A percentile compares a stretch with the other conserved stretches of the same genome.
These are phyloP conservation scores for Trichogramma evanescens DNA, from an alignment of 2,888 invertebrate genomes.

Conservation along the genomic window DNA sequence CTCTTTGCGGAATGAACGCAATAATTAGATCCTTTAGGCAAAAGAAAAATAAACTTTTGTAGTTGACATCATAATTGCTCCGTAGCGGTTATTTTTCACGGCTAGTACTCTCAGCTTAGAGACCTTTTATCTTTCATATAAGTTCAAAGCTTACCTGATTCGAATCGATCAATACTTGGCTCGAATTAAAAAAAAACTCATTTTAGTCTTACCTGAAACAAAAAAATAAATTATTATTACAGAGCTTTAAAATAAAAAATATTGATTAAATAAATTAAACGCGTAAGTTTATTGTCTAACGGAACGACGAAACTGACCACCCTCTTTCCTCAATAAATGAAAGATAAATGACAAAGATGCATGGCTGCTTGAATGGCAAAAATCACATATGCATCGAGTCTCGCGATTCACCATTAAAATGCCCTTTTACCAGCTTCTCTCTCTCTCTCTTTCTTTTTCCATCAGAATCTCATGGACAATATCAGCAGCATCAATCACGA, in stretches of 20 bases:
- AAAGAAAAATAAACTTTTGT: no score
- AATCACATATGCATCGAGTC: neutral
- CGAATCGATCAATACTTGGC: constrained; percentile 6
- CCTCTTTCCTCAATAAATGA: neutral
- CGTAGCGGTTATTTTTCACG: no score
- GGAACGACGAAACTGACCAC: neutral
- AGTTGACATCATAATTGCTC: no score
- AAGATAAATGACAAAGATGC: neutral
- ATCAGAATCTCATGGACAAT: constrained; percentile 5
- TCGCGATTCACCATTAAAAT: constrained; percentile 17
- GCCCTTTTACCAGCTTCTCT: constrained; percentile 1
- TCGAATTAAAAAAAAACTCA: neutral
- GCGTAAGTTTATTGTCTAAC: neutral
- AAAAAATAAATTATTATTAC: neutral
- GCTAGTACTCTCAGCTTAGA: no score
- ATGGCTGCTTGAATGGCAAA: neutral
- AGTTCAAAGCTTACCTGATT: no score
- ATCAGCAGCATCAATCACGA: constrained; percentile 21
- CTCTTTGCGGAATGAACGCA: no score
- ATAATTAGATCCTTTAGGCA: no score
- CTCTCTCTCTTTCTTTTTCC: no score
- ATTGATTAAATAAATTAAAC: neutral
- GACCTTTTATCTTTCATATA: no score
- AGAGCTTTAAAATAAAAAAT: neutral
- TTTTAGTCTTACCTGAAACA: constrained; percentile 16